Conservation (phyloP, 2,888 invertebrate genomes). For the Emmelina monodactyla region DNA sequence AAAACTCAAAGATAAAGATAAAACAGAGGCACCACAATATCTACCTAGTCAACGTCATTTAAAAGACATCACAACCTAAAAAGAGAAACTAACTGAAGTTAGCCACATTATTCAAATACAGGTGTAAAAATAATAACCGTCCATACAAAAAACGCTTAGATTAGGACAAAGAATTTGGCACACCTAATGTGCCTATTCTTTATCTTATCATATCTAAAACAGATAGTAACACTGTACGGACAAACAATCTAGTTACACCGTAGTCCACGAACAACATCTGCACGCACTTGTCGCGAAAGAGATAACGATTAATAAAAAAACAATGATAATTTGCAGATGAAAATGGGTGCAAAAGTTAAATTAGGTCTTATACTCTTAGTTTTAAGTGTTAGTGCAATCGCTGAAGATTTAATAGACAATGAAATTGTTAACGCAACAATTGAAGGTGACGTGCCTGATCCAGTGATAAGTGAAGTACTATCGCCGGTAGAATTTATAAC, state of each 20-base stretch:
- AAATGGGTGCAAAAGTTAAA: constrained; percentile 45
- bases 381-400: constrained; percentile 42
- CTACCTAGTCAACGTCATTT: too few species aligned
- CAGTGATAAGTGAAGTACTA: constrained; percentile 13
- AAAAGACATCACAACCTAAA: too few species aligned
- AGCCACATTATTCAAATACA: too few species aligned
- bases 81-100: too few species aligned
- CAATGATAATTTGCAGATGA: constrained; percentile 15
- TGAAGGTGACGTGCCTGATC: constrained; percentile 18
- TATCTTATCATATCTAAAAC: constrained; percentile 56
- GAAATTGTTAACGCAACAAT: constrained; percentile 19
- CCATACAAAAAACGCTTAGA: constrained; percentile 31
- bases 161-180: constrained; percentile 64
- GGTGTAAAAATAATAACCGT: constrained; percentile 14
- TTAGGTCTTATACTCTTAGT: constrained; percentile 35
- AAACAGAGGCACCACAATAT: too few species aligned
- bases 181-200: constrained; percentile 59
- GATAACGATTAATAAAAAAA: constrained; percentile 21
- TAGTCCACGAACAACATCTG: constrained; percentile 43
- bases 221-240: constrained; percentile 52
- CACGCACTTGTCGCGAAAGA: constrained; percentile 41
- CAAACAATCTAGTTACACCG: constrained; percentile 40
- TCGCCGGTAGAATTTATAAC: constrained; percentile 31
- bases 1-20: too few species aligned
- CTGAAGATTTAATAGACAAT: constrained; percentile 35